Evolutionary conservation across 2,888 invertebrate species (phyloP), one percentile per base, ranked within the genome.

Genomic region (Quadroppia sp.): DNA sequence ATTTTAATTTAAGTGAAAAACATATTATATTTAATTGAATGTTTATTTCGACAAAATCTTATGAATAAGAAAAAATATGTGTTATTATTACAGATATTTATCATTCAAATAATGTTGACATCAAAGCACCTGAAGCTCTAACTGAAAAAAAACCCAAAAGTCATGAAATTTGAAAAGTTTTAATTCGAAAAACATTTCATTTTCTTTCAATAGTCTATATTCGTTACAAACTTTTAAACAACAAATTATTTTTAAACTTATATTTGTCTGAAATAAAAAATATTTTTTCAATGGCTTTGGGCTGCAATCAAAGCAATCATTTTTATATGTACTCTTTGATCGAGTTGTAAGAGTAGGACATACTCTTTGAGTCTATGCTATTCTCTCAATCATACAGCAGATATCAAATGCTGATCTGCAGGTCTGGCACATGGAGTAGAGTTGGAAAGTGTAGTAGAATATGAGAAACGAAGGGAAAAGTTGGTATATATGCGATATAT

Each of bases 271-370:
- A 4, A 64, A 32, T 17, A 59, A 59, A 59, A 59, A 17, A 30
- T 59, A 59, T 28, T 59, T 30, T 59, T 6, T 36, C 30, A 40
- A 64, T 64, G 64, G 20, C 64, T 64, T 64, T 30, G 20, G 64
- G 64, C 36, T 64, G 64, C 64, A 64, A 61, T 61, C 61, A 61
- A 30, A 36, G 64, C 64, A 64, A 45, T 45, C 45, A 25, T 53
- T 53, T 53, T 53, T 20, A 53, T 20, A 53, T 20, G 2, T 3
- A 23, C 17, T 53, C 23, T 20, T 53, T 53, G 20, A 53, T 53
- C n/a, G 50, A 20, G 50, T 50, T 11, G n/a, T 20, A 20, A 50
- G 50, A 20, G 3, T 15, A 50, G n/a, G n/a, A 7, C 50, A 50
- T 7, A 50, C 23, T 20, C 3, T 50, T 50, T 23, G n/a, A 20